A percentile compares a stretch with the other conserved stretches of the same genome.
These are phyloP conservation scores for Sylvia borin DNA, from an alignment of 2,797 vertebrate genomes.

Conservation along the genomic window DNA sequence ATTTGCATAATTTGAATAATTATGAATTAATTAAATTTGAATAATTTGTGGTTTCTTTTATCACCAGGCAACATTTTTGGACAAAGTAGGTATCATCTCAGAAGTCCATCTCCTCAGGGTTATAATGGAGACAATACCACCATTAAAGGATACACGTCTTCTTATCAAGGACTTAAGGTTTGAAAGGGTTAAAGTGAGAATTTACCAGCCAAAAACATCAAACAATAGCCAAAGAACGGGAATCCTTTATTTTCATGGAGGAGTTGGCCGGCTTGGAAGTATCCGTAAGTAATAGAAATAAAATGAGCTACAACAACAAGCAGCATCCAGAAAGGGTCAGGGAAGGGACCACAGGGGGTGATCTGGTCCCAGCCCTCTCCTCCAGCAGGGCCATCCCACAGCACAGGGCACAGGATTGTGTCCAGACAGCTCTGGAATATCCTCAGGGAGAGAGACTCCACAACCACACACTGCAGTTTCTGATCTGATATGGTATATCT, in stretches of 20 bases:
- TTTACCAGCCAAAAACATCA: slow-evolving; percentile 79
- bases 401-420: background rate
- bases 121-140: slow-evolving; percentile 26
- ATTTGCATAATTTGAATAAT: background rate
- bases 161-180: slow-evolving; percentile 79
- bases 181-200: slow-evolving; percentile 78
- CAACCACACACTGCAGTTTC: background rate
- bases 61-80: slow-evolving; percentile 79
- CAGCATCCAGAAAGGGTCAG: background rate
- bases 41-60: slow-evolving; percentile 8
- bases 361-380: background rate
- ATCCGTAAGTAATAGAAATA: slow-evolving; percentile 72
- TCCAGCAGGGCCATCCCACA: background rate
- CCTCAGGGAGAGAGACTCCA: background rate
- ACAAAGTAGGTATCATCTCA: slow-evolving; percentile 77
- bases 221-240: slow-evolving; percentile 73
- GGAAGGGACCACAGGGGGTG: background rate
- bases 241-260: slow-evolving; percentile 84
- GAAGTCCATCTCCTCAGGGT: slow-evolving; percentile 70
- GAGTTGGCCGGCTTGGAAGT: slow-evolving; percentile 77
- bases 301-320: background rate
- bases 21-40: too few species aligned
- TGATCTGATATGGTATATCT: background rate
- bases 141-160: slow-evolving; percentile 57
- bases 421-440: background rate